Base-by-base conservation (phyloP, 2,797 vertebrate species). In the Chaetophractus vellerosus region DNA sequence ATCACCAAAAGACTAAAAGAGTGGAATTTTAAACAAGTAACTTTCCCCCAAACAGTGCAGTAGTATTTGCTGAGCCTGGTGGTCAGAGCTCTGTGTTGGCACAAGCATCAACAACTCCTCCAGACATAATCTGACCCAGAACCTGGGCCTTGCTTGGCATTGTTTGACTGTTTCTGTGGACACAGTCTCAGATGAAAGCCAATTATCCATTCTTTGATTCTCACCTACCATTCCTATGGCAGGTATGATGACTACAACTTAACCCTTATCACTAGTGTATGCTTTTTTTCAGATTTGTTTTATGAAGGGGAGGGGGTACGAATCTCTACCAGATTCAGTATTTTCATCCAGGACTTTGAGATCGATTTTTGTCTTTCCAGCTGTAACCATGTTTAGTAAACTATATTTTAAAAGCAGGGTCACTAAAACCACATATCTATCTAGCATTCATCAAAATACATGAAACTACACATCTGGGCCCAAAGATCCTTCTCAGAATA, bases 281-380 rank as follows among this genome's bases (percentile, higher is more conserved):
- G 45, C n/a, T 69, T 69, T 96, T 82, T 18, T 55, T 55, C 23
- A 97, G n/a, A 81, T 15, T 19, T 0, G 19, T 71, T 81, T 96
- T 93, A 94, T 36, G 28, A 75, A 15, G 41, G 38, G 6, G 1
- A 80, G 21, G 28, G 9, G 15, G 11, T 2, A 6, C 9, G 14
- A 52, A 84, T 59, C 0, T 82, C 68, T 92, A 36, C 6, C 59
- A 69, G 19, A 74, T 18, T 68, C 9, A 38, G 19, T 12, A 59
- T 87, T 83, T 93, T 90, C 5, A n/a, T 48, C 1, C 7, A 24
- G 36, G 85, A 11, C 4, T 94, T 1, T 68, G 28, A 95, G 93
- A 61, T 41, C 21, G 9, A 86, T 21, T 57, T 5, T 12, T 69
- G 33, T 74, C 85, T 82, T 75, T 88, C 15, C 0, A 18, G 0